Base-by-base conservation (phyloP, 2,888 invertebrate genomes). In the Chloromyia formosa region DNA sequence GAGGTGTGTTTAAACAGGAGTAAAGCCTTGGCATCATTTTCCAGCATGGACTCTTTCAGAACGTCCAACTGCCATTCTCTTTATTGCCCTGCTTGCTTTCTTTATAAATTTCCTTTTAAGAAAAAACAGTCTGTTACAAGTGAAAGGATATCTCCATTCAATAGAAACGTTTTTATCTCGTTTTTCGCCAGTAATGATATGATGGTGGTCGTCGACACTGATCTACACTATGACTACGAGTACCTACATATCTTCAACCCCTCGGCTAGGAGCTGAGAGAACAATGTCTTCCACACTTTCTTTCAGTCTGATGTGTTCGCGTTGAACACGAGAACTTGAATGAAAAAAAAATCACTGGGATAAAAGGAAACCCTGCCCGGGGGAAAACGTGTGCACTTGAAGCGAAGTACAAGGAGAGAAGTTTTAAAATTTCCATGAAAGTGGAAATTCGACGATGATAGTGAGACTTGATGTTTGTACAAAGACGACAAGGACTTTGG, bases 231-330 rank as follows among this genome's bases (percentile, higher is more conserved):
- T 35, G 7, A 35, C 27, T 35, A 35, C 27, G 27, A 35, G 27
- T 35, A 7, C 7, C 2, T 35, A 35, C 27, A 2, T 35, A 4
- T 35, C 27, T 4, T 7, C 27, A 7, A 35, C 2, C 7, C 27
- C 7, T 49, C 12, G 49, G 16, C 49, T 3, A 1, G 16, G 10
- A 49, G 49, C 49, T 49, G 16, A 2, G 16, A n/a, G 16, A 49
- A 49, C 49, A 49, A n/a, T 49, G 49, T 49, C 49, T 49, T 12
- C 49, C 12, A 49, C 49, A 49, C 42, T 49, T 49, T 49, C 49
- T 49, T 49, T 49, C 42, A 9, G 12, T 42, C 42, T 42, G 42
- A 42, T 42, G 12, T 42, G 42, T 12, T n/a, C 42, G 12, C 42
- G 42, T 42, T 12, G 42, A 42, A 42, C 5, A 12, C 42, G 27